Percentiles rank a stretch among this genome's conserved stretches.
Conservation (phyloP, 2,888 invertebrate genomes). For the Therioaphis trifolii region DNA sequence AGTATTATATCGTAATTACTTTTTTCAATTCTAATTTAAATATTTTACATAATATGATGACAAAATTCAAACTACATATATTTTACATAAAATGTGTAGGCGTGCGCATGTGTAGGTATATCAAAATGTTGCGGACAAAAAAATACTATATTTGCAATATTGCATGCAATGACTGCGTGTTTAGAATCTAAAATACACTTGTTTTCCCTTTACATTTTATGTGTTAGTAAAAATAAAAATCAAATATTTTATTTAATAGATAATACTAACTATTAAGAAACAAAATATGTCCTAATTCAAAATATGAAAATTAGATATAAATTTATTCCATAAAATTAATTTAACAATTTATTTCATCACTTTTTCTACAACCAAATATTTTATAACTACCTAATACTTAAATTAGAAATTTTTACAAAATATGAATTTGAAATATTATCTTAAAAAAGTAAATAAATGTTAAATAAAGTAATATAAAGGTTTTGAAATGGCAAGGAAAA, state of each 20-base stretch:
- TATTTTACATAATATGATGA: not conserved
- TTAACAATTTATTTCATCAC: not conserved
- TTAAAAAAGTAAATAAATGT: too few species aligned
- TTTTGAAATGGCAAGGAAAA: too few species aligned
- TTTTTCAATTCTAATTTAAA: too few species aligned
- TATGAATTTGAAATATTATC: too few species aligned
- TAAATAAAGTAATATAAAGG: too few species aligned
- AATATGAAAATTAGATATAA: not conserved
- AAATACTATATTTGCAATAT: not conserved
- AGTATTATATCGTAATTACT: too few species aligned
- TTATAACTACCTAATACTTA: not conserved
- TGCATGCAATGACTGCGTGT: constrained; percentile 26
- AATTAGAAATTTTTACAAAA: too few species aligned
- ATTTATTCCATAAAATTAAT: not conserved
- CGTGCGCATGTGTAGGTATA: not conserved
- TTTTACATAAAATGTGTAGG: not conserved
- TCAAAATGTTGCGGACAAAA: not conserved
- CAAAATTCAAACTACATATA: not conserved
- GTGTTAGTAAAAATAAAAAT: not conserved
- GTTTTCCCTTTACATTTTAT: not conserved
- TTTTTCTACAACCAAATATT: not conserved
- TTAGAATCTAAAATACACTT: constrained; percentile 11
- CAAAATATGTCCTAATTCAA: not conserved
- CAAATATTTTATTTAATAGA: not conserved
- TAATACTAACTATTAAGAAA: not conserved